Conservation (phyloP, 1,140 invertebrate genomes). For the Lordiphosa mommai region DNA sequence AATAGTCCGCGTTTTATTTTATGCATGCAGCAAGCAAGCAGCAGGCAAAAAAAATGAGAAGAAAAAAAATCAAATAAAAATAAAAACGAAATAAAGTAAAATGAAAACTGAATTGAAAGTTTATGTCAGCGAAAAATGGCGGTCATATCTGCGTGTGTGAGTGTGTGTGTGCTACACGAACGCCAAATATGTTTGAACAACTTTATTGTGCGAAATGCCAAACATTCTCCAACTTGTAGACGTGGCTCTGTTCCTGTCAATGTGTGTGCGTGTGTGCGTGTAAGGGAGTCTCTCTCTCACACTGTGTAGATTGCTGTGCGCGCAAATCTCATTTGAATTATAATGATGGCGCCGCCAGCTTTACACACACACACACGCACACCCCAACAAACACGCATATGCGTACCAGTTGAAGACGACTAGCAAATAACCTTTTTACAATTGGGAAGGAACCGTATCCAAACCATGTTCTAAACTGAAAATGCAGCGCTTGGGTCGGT, state of each 20-base stretch:
- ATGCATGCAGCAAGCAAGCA: constrained; percentile 1
- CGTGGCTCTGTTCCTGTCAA: constrained; percentile 23
- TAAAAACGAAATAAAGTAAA: constrained; percentile 43
- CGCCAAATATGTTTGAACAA: constrained; percentile 73
- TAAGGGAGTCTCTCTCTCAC: neutral
- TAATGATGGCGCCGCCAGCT: constrained; percentile 68
- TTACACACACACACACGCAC: constrained; percentile 10
- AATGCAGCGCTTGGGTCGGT: too few relatives aligned
- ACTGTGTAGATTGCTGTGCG: constrained; percentile 50
- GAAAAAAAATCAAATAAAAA: neutral
- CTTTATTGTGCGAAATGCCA: constrained; percentile 77
- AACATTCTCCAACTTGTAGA: constrained; percentile 74
- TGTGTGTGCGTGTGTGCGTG: neutral
- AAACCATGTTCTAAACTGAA: too few relatives aligned
- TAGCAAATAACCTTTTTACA: too few relatives aligned
- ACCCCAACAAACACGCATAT: constrained; percentile 3
- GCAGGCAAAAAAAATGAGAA: constrained; percentile 1
- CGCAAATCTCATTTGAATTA: constrained; percentile 76
- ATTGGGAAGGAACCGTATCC: too few relatives aligned
- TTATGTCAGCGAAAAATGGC: constrained; percentile 68
- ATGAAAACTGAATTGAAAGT: constrained; percentile 70
- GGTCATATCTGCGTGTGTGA: constrained; percentile 20
- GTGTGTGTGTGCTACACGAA: constrained; percentile 34
- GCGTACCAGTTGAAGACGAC: neutral
- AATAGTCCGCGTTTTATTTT: constrained; percentile 20